phyloP scores from a whole-genome alignment of 2,113 vertebrate species.

The Hipposideros armiger region DNA sequence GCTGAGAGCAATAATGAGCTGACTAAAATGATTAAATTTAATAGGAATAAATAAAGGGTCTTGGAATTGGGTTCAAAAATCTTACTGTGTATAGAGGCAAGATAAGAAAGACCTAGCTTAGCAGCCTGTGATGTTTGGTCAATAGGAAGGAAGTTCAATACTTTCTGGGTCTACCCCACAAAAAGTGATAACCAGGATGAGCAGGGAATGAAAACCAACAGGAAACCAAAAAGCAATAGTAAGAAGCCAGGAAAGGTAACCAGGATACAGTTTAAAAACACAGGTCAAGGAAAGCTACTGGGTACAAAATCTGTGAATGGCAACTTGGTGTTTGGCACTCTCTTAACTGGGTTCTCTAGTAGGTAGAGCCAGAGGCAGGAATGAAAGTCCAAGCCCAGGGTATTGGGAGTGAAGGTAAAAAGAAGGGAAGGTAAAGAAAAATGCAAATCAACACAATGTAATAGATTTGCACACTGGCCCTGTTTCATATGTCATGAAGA shows the following conservation, averaged over 20 bases:
- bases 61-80: constrained; percentile 12
- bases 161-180: constrained; percentile 28
- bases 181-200: constrained; percentile 14
- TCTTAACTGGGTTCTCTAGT: background rate
- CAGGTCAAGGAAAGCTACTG: background rate
- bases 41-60: constrained; percentile 51
- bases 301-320: background rate
- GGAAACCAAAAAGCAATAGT: background rate
- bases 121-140: background rate
- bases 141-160: constrained; percentile 17
- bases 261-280: background rate
- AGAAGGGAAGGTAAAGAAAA: background rate
- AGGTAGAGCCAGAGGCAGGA: constrained; percentile 12
- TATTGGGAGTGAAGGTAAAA: background rate
- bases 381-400: background rate
- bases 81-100: background rate
- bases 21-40: constrained; percentile 65
- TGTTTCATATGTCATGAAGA: background rate
- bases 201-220: background rate
- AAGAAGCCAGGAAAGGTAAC: background rate
- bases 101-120: constrained; percentile 47
- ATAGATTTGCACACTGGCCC: background rate
- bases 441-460: background rate
- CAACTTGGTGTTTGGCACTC: background rate
- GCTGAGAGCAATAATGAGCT: constrained; percentile 52